Evolutionary conservation across 1,140 invertebrate genomes (phyloP).

Genomic region (Anthonomus grandis): DNA sequence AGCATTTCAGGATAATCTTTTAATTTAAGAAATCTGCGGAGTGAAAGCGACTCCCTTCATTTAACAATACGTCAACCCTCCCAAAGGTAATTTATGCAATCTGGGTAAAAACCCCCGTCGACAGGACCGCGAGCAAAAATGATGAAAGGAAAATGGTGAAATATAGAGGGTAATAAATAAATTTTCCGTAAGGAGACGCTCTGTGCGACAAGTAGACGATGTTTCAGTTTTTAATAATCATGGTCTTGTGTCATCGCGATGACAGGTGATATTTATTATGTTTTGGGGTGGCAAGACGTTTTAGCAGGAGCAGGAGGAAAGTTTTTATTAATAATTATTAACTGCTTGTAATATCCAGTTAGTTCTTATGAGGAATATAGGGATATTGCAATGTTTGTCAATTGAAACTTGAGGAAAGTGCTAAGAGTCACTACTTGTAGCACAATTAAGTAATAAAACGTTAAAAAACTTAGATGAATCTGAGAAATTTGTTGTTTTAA

Average conservation of each 20-base stretch:
- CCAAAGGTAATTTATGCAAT: constrained; percentile 20
- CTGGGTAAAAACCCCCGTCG: constrained; percentile 11
- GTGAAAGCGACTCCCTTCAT: constrained; percentile 3
- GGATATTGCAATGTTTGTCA: no score
- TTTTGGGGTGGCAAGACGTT: background rate
- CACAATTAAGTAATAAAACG: no score
- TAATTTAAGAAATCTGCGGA: no score
- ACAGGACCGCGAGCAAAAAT: constrained; percentile 8
- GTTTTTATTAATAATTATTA: background rate
- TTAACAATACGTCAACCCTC: constrained; percentile 8
- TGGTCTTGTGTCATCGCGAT: background rate
- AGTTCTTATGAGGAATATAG: no score
- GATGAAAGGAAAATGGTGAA: constrained; percentile 19
- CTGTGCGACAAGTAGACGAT: background rate
- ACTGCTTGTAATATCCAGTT: no score
- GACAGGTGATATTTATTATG: constrained; percentile 5
- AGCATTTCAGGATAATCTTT: no score
- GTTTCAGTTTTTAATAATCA: constrained; percentile 14
- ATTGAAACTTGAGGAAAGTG: no score
- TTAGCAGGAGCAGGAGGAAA: background rate
- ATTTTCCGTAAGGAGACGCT: constrained; percentile 14
- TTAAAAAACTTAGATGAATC: no score
- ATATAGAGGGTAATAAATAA: constrained; percentile 20
- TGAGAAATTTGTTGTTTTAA: no score
- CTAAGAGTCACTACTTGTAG: no score